Percentiles rank a stretch among this genome's conserved stretches.
Evolutionary conservation across 2,113 vertebrate genomes (phyloP).

Genomic region (Pavo muticus): DNA sequence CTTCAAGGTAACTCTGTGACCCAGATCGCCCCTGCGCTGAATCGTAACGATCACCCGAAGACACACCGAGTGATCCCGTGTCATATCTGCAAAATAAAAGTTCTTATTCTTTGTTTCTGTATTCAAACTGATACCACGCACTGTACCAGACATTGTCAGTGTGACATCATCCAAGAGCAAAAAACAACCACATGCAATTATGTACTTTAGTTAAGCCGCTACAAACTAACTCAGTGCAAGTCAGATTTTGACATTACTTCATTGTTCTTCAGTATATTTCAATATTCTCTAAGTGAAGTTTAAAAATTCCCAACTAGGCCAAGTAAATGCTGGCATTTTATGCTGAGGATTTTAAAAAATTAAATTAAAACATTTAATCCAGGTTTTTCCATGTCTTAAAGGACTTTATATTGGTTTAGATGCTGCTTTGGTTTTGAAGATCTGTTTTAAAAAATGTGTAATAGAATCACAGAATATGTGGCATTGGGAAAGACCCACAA

Average conservation of each 20-base stretch:
- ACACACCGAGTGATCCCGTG: slow-evolving; percentile 69
- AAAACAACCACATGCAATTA: not conserved
- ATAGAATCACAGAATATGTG: not conserved
- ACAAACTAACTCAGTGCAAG: not conserved
- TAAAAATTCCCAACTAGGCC: not conserved
- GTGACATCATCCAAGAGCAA: not conserved
- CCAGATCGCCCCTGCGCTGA: slow-evolving; percentile 78
- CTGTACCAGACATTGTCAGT: not conserved
- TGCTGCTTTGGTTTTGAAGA: not conserved
- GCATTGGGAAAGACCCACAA: not conserved
- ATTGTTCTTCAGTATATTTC: not conserved
- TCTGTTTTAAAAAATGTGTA: not conserved
- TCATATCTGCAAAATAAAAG: slow-evolving; percentile 82
- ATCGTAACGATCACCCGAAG: slow-evolving; percentile 87
- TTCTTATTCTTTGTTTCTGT: not conserved
- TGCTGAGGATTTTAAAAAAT: not conserved
- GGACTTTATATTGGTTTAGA: not conserved
- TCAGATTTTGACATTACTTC: not conserved
- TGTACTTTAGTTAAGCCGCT: not conserved
- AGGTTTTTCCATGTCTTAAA: not conserved
- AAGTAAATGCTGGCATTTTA: not conserved
- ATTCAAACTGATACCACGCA: not conserved
- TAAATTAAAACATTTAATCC: not conserved
- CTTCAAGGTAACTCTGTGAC: slow-evolving; percentile 85
- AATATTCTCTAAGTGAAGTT: not conserved